Evolutionary conservation across 2,888 invertebrate genomes (phyloP).

Genomic region (Ophion ellenae): DNA sequence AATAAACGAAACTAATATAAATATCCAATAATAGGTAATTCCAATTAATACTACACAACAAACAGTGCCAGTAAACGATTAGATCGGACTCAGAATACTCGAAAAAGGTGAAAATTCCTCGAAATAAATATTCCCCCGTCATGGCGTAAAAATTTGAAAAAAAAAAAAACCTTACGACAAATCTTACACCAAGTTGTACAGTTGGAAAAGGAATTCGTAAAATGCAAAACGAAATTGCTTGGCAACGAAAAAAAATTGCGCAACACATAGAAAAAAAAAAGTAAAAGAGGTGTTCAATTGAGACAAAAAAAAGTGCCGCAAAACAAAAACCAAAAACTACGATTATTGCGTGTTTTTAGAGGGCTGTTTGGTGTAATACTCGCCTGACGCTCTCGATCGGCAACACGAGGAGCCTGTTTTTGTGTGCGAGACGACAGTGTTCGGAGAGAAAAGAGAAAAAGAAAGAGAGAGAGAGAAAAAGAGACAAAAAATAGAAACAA

Average conservation of each 20-base stretch:
- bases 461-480: slow-evolving; percentile 64
- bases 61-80: no score
- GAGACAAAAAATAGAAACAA: slow-evolving; percentile 61
- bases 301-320: not conserved
- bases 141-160: slow-evolving; percentile 8
- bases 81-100: not conserved
- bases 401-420: slow-evolving; percentile 81
- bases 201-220: not conserved
- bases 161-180: slow-evolving; percentile 8
- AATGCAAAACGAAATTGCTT: not conserved
- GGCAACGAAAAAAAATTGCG: slow-evolving; percentile 17
- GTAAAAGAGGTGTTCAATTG: not conserved
- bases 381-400: slow-evolving; percentile 82
- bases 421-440: slow-evolving; percentile 74
- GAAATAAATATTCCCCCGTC: not conserved
- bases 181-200: not conserved
- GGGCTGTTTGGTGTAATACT: slow-evolving; percentile 78
- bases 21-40: no score
- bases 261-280: slow-evolving; percentile 20
- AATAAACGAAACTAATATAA: no score
- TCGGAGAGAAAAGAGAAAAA: slow-evolving; percentile 73
- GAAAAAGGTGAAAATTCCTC: not conserved
- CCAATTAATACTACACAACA: no score
- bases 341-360: slow-evolving; percentile 47
- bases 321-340: slow-evolving; percentile 50